Evolutionary conservation across 2,113 vertebrate genomes (phyloP).

Genomic region (Isichthys henryi): DNA sequence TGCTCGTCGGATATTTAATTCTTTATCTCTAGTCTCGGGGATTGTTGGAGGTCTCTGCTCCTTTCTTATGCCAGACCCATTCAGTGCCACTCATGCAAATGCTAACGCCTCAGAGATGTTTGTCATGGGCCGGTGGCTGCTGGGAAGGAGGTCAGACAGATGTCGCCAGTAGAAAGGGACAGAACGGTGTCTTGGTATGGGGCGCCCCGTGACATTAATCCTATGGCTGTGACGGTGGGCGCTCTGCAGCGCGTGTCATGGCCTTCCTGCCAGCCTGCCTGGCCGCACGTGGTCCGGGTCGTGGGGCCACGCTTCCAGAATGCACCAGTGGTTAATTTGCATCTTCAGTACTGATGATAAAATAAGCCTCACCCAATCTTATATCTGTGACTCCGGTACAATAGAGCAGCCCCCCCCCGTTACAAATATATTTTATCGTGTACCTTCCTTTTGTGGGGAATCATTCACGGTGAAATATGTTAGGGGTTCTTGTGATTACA

Average conservation of each 20-base stretch:
- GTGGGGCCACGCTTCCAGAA: too few species aligned
- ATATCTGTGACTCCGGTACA: background rate
- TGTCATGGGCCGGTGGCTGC: conserved; percentile 58
- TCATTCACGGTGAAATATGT: background rate
- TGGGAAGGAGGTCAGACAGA: conserved; percentile 53
- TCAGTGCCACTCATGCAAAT: conserved; percentile 54
- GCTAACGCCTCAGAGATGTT: conserved; percentile 55
- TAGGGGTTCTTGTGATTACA: background rate
- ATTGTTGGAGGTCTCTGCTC: conserved; percentile 43
- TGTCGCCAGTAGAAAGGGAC: background rate
- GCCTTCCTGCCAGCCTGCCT: background rate
- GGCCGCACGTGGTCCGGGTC: background rate
- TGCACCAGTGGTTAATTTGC: background rate
- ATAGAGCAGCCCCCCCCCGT: background rate
- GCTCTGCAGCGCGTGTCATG: background rate
- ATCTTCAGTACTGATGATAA: background rate
- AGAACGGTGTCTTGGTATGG: background rate
- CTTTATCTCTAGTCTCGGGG: conserved; percentile 56
- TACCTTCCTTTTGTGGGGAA: background rate
- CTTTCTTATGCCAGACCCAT: conserved; percentile 51
- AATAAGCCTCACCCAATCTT: background rate
- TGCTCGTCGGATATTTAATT: conserved; percentile 52
- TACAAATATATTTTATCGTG: background rate
- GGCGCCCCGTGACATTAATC: background rate
- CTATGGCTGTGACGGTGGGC: background rate